Evolutionary conservation across 2,888 invertebrate species (phyloP).

Genomic region (Stictocephala bisonia): DNA sequence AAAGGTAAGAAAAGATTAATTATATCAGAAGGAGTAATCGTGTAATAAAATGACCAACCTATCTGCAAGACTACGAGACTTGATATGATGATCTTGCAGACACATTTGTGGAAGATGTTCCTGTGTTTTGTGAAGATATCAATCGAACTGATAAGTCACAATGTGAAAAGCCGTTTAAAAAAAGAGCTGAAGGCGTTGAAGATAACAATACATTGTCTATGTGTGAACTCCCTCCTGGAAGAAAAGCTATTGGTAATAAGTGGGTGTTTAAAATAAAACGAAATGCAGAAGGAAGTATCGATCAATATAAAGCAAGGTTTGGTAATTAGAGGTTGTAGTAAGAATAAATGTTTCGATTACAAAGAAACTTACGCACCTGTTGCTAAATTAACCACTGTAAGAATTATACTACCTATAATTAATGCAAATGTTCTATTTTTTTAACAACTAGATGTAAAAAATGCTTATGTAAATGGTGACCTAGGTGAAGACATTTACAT

Average conservation of each 20-base stretch:
- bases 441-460: conserved; percentile 59
- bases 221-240: conserved; percentile 45
- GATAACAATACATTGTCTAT: conserved; percentile 53
- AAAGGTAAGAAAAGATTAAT: background rate
- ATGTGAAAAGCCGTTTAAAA: conserved; percentile 54
- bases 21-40: background rate
- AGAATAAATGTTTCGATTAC: conserved; percentile 57
- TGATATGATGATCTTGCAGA: background rate
- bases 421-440: conserved; percentile 54
- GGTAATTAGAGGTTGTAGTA: conserved; percentile 57
- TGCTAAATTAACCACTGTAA: conserved; percentile 53
- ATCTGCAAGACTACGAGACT: background rate
- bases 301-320: conserved; percentile 56
- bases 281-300: conserved; percentile 51
- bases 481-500: conserved; percentile 58
- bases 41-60: background rate
- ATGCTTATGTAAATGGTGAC: conserved; percentile 59
- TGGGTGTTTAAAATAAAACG: conserved; percentile 57
- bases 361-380: conserved; percentile 60
- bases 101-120: background rate
- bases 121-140: background rate
- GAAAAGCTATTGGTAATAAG: conserved; percentile 48
- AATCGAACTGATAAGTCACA: background rate
- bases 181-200: conserved; percentile 48
- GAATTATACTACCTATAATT: conserved; percentile 57